phyloP scores from a whole-genome alignment of 2,797 vertebrate species.

The Leuciscus waleckii region DNA sequence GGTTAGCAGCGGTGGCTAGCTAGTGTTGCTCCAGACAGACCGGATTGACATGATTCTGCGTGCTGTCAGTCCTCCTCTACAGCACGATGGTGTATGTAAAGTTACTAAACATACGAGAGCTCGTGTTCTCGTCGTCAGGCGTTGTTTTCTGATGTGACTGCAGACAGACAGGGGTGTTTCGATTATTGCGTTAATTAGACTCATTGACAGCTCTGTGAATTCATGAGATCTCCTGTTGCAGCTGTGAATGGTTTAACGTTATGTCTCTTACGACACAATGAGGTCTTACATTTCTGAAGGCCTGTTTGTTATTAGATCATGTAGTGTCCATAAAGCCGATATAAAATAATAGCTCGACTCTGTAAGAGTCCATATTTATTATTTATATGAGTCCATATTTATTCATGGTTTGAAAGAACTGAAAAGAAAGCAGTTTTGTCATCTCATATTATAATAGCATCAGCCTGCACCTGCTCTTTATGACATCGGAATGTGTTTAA shows the following conservation, averaged over 20 bases:
- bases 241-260: not conserved
- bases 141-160: slow-evolving; percentile 7
- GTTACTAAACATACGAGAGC: not conserved
- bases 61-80: slow-evolving; percentile 36
- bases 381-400: not conserved
- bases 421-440: not conserved
- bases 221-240: slow-evolving; percentile 33
- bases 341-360: not conserved
- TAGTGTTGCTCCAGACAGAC: slow-evolving; percentile 48
- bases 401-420: not conserved
- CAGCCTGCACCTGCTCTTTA: not conserved
- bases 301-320: not conserved
- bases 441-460: no score
- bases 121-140: slow-evolving; percentile 9
- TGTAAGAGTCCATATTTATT: not conserved
- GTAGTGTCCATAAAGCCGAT: not conserved
- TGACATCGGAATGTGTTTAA: not conserved
- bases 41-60: slow-evolving; percentile 46
- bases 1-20: slow-evolving; percentile 60
- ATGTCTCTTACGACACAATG: not conserved
- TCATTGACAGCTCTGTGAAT: slow-evolving; percentile 26
- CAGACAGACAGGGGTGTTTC: slow-evolving; percentile 1
- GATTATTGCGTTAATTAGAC: slow-evolving; percentile 26
- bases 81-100: slow-evolving; percentile 7
- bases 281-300: not conserved